Conservation (phyloP, 2,888 invertebrate species). For the Podotricha telesiphe region DNA sequence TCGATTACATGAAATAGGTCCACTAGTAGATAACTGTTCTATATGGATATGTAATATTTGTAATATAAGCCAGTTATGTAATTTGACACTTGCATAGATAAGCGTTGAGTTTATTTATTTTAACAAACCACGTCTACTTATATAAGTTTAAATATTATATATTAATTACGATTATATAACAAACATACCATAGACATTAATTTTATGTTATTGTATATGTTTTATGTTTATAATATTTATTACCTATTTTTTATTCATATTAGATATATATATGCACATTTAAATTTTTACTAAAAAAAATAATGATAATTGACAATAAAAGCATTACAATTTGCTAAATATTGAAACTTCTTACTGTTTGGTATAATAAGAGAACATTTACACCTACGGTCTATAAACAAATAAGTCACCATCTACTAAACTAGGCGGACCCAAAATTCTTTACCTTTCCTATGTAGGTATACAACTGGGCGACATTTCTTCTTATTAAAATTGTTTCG, state of each 20-base stretch:
- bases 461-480: slow-evolving; percentile 36
- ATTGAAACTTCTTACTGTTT: too few species aligned
- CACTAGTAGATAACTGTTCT: neutral
- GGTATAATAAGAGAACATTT: neutral
- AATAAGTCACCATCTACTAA: slow-evolving; percentile 8
- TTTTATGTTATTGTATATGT: too few species aligned
- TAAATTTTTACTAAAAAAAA: too few species aligned
- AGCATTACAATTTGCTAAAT: too few species aligned
- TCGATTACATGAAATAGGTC: slow-evolving; percentile 13
- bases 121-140: neutral
- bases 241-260: too few species aligned
- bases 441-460: slow-evolving; percentile 32
- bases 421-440: slow-evolving; percentile 21
- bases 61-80: neutral
- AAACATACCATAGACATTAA: neutral
- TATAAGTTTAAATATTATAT: neutral
- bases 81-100: slow-evolving; percentile 14
- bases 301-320: too few species aligned
- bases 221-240: too few species aligned
- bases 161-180: neutral
- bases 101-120: neutral
- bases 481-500: slow-evolving; percentile 43
- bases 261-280: too few species aligned
- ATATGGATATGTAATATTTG: neutral
- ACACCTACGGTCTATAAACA: slow-evolving; percentile 9